Conservation (phyloP, 2,797 vertebrate genomes). For the Cynodonichthys magdalenae region DNA sequence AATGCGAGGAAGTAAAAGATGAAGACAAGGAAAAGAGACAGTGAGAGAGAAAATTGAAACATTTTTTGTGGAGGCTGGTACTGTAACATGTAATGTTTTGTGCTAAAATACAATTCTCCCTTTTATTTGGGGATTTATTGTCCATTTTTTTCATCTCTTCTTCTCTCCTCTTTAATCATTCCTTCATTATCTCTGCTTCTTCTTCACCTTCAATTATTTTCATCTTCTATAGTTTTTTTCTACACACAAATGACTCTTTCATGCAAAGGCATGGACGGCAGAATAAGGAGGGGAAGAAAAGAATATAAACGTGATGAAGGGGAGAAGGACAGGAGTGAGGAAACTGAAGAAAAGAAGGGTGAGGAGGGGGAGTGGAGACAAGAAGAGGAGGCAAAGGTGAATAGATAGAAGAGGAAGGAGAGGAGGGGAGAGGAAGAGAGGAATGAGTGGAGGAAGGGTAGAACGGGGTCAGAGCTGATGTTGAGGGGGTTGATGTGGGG, state of each 20-base stretch:
- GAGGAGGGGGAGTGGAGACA: neutral
- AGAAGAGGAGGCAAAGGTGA: neutral
- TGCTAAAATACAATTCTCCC: too few species aligned
- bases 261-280: neutral
- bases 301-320: slow-evolving; percentile 19
- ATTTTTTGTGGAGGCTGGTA: too few species aligned
- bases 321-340: neutral
- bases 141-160: slow-evolving; percentile 15
- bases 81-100: too few species aligned
- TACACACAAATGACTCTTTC: slow-evolving; percentile 46
- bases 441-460: slow-evolving; percentile 64
- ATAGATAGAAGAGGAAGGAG: slow-evolving; percentile 2
- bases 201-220: slow-evolving; percentile 23
- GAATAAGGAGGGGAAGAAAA: slow-evolving; percentile 8
- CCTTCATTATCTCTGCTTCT: slow-evolving; percentile 23
- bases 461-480: slow-evolving; percentile 62
- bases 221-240: slow-evolving; percentile 12
- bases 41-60: neutral
- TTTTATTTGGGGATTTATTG: neutral
- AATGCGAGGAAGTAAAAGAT: slow-evolving; percentile 3
- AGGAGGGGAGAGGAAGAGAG: slow-evolving; percentile 10
- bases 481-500: slow-evolving; percentile 64
- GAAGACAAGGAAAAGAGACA: neutral
- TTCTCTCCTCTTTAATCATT: slow-evolving; percentile 14
- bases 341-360: neutral